Evolutionary conservation across 1,140 invertebrate species (phyloP).

Genomic region (Bombyx mandarina): DNA sequence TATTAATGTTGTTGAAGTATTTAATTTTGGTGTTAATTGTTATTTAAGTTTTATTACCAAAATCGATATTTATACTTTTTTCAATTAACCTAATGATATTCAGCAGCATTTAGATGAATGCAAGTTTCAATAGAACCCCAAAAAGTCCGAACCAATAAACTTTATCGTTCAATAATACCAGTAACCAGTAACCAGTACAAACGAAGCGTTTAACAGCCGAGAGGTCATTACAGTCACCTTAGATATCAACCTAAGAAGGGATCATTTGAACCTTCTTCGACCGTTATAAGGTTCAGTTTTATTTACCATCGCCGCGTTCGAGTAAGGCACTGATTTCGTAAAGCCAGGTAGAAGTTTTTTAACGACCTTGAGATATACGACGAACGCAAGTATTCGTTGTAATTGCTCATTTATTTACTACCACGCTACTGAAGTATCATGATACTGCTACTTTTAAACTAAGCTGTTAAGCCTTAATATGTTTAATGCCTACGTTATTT

Average conservation of each 20-base stretch:
- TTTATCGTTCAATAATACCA: too few species aligned
- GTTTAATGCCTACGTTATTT: too few species aligned
- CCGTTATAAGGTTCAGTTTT: slow-evolving; percentile 12
- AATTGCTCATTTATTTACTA: slow-evolving; percentile 17
- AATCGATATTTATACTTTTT: too few species aligned
- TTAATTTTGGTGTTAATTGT: too few species aligned
- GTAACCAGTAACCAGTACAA: slow-evolving; percentile 1
- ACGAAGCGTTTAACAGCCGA: slow-evolving; percentile 11
- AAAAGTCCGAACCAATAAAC: too few species aligned
- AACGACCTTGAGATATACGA: slow-evolving; percentile 16
- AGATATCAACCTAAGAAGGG: slow-evolving; percentile 5
- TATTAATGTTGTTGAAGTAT: too few species aligned
- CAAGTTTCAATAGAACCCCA: too few species aligned
- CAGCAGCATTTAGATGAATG: too few species aligned
- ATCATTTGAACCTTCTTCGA: not conserved
- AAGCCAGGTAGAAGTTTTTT: slow-evolving; percentile 21
- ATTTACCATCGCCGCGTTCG: not conserved
- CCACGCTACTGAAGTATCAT: slow-evolving; percentile 6
- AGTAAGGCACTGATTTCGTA: slow-evolving; percentile 13
- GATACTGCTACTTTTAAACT: not conserved
- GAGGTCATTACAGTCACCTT: slow-evolving; percentile 18
- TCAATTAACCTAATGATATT: too few species aligned
- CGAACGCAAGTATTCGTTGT: slow-evolving; percentile 13
- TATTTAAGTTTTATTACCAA: too few species aligned
- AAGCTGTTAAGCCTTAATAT: too few species aligned